Evolutionary conservation across 2,113 vertebrate species (phyloP), one percentile per base, ranked within the genome.

Genomic region (Proteles cristata): DNA sequence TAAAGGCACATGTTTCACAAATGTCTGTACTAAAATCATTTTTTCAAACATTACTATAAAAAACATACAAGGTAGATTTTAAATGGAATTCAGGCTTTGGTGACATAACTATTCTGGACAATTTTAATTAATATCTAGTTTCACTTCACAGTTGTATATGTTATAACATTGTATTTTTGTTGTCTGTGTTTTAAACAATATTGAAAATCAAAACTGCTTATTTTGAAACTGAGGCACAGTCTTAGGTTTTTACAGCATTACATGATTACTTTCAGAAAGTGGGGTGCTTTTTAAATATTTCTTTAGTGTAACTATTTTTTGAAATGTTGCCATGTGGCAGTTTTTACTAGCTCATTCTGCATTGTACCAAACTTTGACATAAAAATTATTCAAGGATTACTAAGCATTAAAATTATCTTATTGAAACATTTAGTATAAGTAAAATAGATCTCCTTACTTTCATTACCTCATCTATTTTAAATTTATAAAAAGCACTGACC

Each of bases 91-190:
- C 2, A 45, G 19, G 92, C 82, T 94, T 93, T 12, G 45, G 16
- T 94, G 33, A 83, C 77, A 7, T 50, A 65, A 45, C 11, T 92
- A 26, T 94, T 74, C 82, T 61, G 95, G 94, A 93, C 65, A 35
- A 48, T 97, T 97, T 95, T 98, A 97, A 95, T 97, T 98, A 96
- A 79, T 97, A 96, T 50, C 91, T 97, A 71, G 86, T 97, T 97
- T 88, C n/a, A 81, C 77, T 93, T 93, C 77, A 96, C 85, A 98
- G 65, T 95, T 93, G 97, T 96, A 55, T 80, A 92, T 81, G 93
- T 93, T 88, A 82, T 94, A 97, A 55, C 94, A 45, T n/a, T 92
- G 35, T 35, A 31, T 81, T 93, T 97, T 98, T 97, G 87, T 97
- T 92, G 80, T 93, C 88, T 88, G 10, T 89, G 25, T 81, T 80